These are phyloP conservation scores for Calameuta filiformis DNA, from an alignment of 2,888 invertebrate species.

Conservation along the genomic window DNA sequence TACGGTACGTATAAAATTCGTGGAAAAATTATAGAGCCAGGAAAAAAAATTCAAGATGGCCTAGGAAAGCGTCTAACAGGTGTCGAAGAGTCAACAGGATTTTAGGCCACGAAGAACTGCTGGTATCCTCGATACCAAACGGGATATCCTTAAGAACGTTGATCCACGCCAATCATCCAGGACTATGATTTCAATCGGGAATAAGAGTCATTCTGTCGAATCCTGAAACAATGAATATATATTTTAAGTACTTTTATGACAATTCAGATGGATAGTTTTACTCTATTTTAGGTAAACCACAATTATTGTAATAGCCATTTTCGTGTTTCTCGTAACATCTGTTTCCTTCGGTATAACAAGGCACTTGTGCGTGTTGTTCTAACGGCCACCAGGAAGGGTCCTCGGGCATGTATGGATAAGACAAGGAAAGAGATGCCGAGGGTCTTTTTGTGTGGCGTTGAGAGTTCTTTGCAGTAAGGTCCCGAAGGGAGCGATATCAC, in stretches of 20 bases:
- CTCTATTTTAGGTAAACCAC: background rate
- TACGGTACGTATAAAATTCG: too few species aligned
- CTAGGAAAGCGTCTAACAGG: too few species aligned
- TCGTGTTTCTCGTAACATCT: background rate
- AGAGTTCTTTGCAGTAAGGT: background rate
- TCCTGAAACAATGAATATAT: background rate
- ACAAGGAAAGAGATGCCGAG: background rate
- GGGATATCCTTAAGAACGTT: background rate
- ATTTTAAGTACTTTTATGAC: background rate
- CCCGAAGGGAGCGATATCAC: background rate
- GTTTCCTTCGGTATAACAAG: background rate
- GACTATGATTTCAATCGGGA: background rate
- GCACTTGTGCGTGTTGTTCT: background rate
- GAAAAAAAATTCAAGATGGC: too few species aligned
- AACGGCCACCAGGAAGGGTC: background rate
- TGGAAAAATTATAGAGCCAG: too few species aligned
- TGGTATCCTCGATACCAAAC: background rate
- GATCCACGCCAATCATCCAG: background rate
- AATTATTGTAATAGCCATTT: background rate
- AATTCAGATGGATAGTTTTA: background rate
- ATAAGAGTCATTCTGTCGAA: background rate
- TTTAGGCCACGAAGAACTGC: background rate
- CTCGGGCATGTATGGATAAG: background rate
- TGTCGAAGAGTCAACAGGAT: background rate
- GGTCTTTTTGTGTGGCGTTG: background rate